Percentiles rank a stretch among this genome's conserved stretches.
These are phyloP conservation scores for Darevskia nairensis DNA, from an alignment of 2,797 vertebrate genomes.

Conservation along the genomic window DNA sequence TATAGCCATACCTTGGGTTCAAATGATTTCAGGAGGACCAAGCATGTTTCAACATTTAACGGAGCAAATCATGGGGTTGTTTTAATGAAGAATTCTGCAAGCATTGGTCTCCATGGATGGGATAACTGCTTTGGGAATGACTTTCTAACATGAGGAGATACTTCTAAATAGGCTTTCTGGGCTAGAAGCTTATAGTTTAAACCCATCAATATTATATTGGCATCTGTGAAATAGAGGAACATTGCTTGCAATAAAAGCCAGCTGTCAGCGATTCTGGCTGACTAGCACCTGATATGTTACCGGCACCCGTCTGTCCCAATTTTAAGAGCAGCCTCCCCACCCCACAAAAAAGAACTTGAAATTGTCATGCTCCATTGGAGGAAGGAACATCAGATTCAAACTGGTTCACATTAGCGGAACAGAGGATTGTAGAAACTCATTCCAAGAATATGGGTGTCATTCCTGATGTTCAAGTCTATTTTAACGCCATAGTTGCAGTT, in stretches of 20 bases:
- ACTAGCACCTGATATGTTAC: not conserved
- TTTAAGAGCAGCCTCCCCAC: too few species aligned
- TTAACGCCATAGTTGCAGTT: not conserved
- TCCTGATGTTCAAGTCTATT: not conserved
- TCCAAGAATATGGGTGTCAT: not conserved
- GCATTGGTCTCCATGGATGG: not conserved
- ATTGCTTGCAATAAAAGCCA: not conserved
- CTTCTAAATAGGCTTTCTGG: not conserved
- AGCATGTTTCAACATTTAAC: not conserved
- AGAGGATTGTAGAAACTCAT: not conserved
- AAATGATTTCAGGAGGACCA: not conserved
- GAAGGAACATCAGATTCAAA: not conserved
- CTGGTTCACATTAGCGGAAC: not conserved
- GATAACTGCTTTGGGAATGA: not conserved
- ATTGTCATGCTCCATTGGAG: not conserved
- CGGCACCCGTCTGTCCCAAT: not conserved
- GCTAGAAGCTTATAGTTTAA: not conserved
- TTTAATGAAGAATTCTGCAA: not conserved
- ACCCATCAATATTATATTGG: not conserved
- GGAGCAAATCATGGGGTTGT: not conserved
- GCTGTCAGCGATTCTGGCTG: too few species aligned
- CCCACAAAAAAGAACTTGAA: too few species aligned
- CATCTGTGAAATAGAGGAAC: not conserved
- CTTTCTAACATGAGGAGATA: not conserved
- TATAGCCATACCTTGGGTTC: not conserved